Base-by-base conservation (phyloP, 64 coral and sea anemone genomes). In the Stichodactyla helianthus region DNA sequence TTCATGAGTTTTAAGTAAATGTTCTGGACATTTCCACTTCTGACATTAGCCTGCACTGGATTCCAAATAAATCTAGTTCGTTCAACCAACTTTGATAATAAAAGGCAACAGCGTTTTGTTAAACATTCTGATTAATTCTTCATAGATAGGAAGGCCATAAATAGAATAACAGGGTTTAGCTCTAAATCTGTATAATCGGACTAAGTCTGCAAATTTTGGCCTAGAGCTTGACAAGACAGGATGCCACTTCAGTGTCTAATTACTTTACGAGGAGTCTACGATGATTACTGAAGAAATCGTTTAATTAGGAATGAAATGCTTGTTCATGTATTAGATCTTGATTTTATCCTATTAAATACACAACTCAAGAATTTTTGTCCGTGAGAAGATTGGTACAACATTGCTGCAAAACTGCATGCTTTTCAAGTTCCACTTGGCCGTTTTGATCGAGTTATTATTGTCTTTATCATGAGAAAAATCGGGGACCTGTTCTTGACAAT, bases 181-280 rank as follows among this genome's bases (percentile, higher is more conserved):
- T 71, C 9, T 71, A 71, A 71, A 71, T 71, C 68, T 31, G 23
- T 31, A 27, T 74, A 74, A 74, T 74, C 68, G 68, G 68, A 27
- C 23, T 27, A 74, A 9, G 0, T 23, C 68, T 74, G 12, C 5
- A 20, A 1, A 68, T n/a, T 23, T 22, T 27, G 25, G 5, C 25
- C 25, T 31, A 23, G 17, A 74, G 23, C 10, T 27, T 74, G 22
- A 31, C 68, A 2, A 12, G 27, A 31, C 27, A 74, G n/a, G 7
- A 0, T 12, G 25, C 11, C 68, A 74, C 68, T 74, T 74, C 16
- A 74, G n/a, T 12, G 68, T 13, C 25, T 74, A 31, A 74, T 74
- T 25, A 26, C 68, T 74, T 31, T 31, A 31, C 8, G 68, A 74
- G 25, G 27, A 74, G 10, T 74, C 68, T 26, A 28, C 10, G 14